These are phyloP conservation scores for Hippocampus guttulatus DNA, from an alignment of 2,113 vertebrate genomes.

Conservation along the genomic window DNA sequence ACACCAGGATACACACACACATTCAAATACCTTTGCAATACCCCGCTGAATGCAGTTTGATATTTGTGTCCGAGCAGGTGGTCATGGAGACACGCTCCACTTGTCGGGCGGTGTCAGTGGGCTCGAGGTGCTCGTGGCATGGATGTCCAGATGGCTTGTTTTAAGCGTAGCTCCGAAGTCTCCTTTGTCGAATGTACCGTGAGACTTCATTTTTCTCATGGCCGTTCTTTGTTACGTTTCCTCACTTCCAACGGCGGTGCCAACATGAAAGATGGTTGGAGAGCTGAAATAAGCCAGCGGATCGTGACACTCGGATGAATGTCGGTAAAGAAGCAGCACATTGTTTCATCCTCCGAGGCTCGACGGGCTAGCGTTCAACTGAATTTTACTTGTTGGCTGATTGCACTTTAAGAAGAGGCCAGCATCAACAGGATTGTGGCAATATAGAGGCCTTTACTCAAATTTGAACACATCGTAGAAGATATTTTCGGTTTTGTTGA, in stretches of 20 bases:
- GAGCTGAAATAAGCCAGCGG: slow-evolving; percentile 22
- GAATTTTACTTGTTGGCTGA: slow-evolving; percentile 59
- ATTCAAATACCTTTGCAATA: slow-evolving; percentile 22
- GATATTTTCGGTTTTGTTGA: slow-evolving; percentile 45
- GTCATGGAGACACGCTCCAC: background rate
- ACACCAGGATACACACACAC: slow-evolving; percentile 49
- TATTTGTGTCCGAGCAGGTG: slow-evolving; percentile 36
- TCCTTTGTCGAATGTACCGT: slow-evolving; percentile 53
- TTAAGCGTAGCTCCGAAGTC: slow-evolving; percentile 27
- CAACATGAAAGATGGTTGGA: slow-evolving; percentile 17
- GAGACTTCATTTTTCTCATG: slow-evolving; percentile 33
- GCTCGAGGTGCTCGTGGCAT: background rate
- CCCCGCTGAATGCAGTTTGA: slow-evolving; percentile 37
- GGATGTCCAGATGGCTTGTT: background rate
- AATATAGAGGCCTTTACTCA: slow-evolving; percentile 79
- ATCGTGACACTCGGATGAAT: slow-evolving; percentile 61
- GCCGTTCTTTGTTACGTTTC: slow-evolving; percentile 15
- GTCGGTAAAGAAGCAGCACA: slow-evolving; percentile 60
- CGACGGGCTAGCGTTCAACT: slow-evolving; percentile 50
- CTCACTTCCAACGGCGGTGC: slow-evolving; percentile 29
- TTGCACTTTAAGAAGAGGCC: slow-evolving; percentile 92
- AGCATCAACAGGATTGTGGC: slow-evolving; percentile 83
- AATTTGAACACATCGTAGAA: slow-evolving; percentile 60
- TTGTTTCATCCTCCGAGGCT: slow-evolving; percentile 41
- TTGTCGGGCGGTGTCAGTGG: slow-evolving; percentile 42